These are phyloP conservation scores for Pempheris klunzingeri DNA, from an alignment of 2,797 vertebrate species.

Conservation along the genomic window DNA sequence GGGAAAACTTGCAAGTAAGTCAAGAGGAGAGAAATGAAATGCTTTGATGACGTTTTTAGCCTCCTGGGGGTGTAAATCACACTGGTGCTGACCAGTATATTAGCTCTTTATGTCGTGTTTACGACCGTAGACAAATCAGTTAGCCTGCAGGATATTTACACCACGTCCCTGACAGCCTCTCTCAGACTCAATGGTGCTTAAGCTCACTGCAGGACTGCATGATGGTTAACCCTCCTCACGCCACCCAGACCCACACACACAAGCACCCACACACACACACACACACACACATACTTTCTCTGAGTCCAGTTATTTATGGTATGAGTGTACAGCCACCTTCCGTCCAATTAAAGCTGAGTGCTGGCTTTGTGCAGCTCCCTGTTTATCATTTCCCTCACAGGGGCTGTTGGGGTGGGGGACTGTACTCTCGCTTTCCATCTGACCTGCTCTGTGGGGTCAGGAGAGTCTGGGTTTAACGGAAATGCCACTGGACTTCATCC, in stretches of 20 bases:
- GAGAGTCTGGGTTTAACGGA: constrained; percentile 37
- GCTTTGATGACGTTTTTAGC: constrained; percentile 53
- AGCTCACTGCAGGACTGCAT: constrained; percentile 36
- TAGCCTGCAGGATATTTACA: constrained; percentile 78
- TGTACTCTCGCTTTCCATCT: constrained; percentile 44
- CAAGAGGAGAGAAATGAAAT: constrained; percentile 22
- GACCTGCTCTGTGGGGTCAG: constrained; percentile 46
- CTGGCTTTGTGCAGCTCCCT: constrained; percentile 74
- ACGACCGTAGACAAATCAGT: constrained; percentile 81
- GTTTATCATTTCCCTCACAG: constrained; percentile 68
- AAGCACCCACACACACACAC: constrained; percentile 32
- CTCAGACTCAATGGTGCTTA: constrained; percentile 58
- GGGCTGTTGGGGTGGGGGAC: neutral
- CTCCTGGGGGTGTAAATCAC: constrained; percentile 64
- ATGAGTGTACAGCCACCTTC: constrained; percentile 74
- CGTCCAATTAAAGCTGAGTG: constrained; percentile 85
- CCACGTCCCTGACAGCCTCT: constrained; percentile 59
- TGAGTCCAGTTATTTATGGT: constrained; percentile 78
- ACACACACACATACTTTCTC: constrained; percentile 35
- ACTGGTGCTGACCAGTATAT: constrained; percentile 74
- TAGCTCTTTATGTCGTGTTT: constrained; percentile 81
- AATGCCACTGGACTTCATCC: constrained; percentile 52
- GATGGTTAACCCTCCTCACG: constrained; percentile 47
- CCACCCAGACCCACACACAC: constrained; percentile 3
- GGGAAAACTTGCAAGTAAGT: constrained; percentile 2